Evolutionary conservation across 2,888 invertebrate species (phyloP).

Genomic region (Erynnis tages): DNA sequence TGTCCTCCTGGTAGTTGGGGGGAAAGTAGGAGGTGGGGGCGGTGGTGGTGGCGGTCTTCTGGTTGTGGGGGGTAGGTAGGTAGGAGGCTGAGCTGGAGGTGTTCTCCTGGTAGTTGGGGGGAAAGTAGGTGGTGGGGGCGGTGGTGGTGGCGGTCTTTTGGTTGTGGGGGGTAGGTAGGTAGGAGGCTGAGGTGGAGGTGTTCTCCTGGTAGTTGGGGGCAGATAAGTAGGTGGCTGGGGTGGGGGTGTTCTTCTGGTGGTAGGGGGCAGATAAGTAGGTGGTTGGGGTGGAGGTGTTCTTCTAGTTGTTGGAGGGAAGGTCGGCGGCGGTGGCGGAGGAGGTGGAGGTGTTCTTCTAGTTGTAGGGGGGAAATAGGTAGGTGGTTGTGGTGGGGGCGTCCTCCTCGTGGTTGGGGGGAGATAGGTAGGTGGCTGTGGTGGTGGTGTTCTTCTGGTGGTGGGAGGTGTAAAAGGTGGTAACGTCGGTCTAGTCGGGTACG

Average conservation of each 20-base stretch:
- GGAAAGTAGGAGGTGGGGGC: constrained; percentile 29
- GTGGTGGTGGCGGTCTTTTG: constrained; percentile 31
- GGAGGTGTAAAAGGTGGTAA: constrained; percentile 31
- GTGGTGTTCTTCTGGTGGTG: constrained; percentile 29
- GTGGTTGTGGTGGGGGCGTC: constrained; percentile 31
- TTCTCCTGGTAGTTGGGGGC: constrained; percentile 29
- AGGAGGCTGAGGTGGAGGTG: constrained; percentile 33
- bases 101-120: constrained; percentile 30
- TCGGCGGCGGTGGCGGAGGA: constrained; percentile 26
- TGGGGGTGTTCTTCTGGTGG: constrained; percentile 29
- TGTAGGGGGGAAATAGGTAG: constrained; percentile 33
- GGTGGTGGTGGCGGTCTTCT: constrained; percentile 29
- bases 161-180: constrained; percentile 33
- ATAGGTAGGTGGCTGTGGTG: constrained; percentile 29
- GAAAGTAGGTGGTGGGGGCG: constrained; percentile 31
- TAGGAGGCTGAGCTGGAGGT: constrained; percentile 31
- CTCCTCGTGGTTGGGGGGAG: constrained; percentile 32
- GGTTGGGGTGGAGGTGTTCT: constrained; percentile 30
- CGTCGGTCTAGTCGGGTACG: constrained; percentile 37
- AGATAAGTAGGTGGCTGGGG: constrained; percentile 32
- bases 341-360: constrained; percentile 31
- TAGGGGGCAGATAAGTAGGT: constrained; percentile 30
- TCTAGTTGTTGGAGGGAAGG: constrained; percentile 33
- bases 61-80: constrained; percentile 32
- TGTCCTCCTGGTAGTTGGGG: constrained; percentile 31